Evolutionary conservation across 2,797 vertebrate species (phyloP), one percentile per base, ranked within the genome.

Genomic region (Catostomus latipinnis): DNA sequence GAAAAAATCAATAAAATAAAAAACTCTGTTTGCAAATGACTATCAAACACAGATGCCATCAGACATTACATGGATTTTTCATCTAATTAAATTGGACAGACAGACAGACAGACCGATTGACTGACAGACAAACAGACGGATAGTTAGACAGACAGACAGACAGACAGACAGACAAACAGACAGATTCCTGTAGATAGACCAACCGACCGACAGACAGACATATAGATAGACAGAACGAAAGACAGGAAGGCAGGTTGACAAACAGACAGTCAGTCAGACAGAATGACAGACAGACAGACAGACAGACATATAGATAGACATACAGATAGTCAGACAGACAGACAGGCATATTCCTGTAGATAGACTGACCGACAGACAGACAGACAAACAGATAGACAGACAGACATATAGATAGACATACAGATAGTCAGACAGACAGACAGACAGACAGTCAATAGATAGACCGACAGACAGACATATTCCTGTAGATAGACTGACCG

Each of bases 351-450:
- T 18, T 18, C 0, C 16, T 18, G 16, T 18, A 18, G 16, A 18
- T 18, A 18, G 16, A 18, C 16, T 18, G 65, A 67, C 1, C 0
- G 46, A 50, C 0, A 7, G 5, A 49, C 2, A 22, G 22, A 22
- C 22, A 11, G 46, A 50, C 0, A 50, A 16, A 52, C 0, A 52
- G 66, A 68, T 0, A 49, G 8, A 49, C 0, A 12, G 22, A 22
- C 2, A 7, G 6, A 18, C 16, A 18, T 18, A 18, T 18, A 18
- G 0, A 18, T 18, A 18, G 16, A 18, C 16, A 18, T 18, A 49
- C 0, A 6, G 65, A 68, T 0, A 18, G 48, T 12, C 0, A 12
- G 66, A 68, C 0, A 50, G 46, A 67, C 0, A 18, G 48, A 12
- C 0, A 12, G 66, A 68, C 0, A 50, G 46, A 67, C 0, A 49